Conservation (phyloP, 2,113 vertebrate species). For the Lates calcarifer region DNA sequence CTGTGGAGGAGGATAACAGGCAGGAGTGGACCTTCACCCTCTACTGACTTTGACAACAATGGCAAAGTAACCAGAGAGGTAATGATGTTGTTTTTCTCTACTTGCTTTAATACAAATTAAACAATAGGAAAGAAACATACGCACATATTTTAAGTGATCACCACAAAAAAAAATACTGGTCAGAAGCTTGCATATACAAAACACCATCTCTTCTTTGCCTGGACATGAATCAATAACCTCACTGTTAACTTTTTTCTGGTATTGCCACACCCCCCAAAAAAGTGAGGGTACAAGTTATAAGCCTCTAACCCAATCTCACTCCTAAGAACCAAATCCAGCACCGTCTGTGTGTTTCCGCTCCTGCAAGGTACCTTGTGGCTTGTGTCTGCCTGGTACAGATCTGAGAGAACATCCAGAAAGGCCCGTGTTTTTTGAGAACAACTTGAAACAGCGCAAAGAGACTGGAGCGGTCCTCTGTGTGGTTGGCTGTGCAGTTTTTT, state of each 20-base stretch:
- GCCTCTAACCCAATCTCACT: conserved; percentile 29
- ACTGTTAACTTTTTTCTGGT: conserved; percentile 3
- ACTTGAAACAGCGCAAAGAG: conserved; percentile 71
- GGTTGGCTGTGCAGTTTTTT: conserved; percentile 67
- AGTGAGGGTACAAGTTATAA: neutral
- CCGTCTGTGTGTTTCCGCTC: conserved; percentile 33
- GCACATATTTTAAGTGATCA: neutral
- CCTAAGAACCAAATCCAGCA: conserved; percentile 38
- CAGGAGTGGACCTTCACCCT: conserved; percentile 99
- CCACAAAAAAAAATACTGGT: neutral
- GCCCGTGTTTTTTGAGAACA: conserved; percentile 68
- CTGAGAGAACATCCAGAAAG: conserved; percentile 72
- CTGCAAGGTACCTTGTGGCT: conserved; percentile 58
- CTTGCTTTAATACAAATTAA: neutral
- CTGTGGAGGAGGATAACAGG: conserved; percentile 96
- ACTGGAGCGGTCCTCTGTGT: conserved; percentile 70
- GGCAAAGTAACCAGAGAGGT: conserved; percentile 99
- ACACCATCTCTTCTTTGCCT: neutral
- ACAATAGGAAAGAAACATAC: neutral
- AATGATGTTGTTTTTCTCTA: conserved; percentile 53
- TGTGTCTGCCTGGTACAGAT: conserved; percentile 66
- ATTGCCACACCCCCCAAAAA: conserved; percentile 9
- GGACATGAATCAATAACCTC: conserved; percentile 7
- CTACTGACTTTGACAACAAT: conserved; percentile 99
- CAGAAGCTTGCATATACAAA: neutral